Evolutionary conservation across 2,797 vertebrate genomes (phyloP).

Genomic region (Amblyopsis hoosieri): DNA sequence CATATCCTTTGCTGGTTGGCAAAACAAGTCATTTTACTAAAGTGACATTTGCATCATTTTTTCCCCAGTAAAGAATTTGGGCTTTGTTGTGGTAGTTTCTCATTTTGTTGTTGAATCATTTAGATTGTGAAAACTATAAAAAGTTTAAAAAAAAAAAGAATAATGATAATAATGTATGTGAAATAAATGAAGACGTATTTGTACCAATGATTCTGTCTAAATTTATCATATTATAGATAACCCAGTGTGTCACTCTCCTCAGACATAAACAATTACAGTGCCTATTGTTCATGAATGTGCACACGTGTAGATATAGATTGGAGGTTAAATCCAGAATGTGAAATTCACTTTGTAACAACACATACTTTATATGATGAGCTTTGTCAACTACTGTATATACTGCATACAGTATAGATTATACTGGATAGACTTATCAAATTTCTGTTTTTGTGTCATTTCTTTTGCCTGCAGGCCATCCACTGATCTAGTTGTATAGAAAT

Average conservation of each 20-base stretch:
- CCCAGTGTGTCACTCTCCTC: neutral
- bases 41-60: constrained; percentile 76
- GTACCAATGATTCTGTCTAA: constrained; percentile 63
- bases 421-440: neutral
- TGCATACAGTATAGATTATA: neutral
- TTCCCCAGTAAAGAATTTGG: constrained; percentile 73
- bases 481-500: no score
- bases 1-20: constrained; percentile 68
- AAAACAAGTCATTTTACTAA: constrained; percentile 74
- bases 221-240: constrained; percentile 24
- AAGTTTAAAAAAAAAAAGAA: constrained; percentile 66
- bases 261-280: neutral
- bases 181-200: constrained; percentile 87
- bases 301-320: no score
- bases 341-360: neutral
- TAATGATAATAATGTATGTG: constrained; percentile 76
- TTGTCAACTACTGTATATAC: no score
- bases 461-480: neutral
- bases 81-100: constrained; percentile 86
- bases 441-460: constrained; percentile 31
- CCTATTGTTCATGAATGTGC: no score
- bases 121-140: constrained; percentile 83
- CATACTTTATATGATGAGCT: no score
- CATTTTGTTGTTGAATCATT: constrained; percentile 88
- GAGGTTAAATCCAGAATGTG: neutral